Evolutionary conservation across 2,797 vertebrate genomes (phyloP), one percentile per base, ranked within the genome.

Genomic region (Enteromius paludinosus): DNA sequence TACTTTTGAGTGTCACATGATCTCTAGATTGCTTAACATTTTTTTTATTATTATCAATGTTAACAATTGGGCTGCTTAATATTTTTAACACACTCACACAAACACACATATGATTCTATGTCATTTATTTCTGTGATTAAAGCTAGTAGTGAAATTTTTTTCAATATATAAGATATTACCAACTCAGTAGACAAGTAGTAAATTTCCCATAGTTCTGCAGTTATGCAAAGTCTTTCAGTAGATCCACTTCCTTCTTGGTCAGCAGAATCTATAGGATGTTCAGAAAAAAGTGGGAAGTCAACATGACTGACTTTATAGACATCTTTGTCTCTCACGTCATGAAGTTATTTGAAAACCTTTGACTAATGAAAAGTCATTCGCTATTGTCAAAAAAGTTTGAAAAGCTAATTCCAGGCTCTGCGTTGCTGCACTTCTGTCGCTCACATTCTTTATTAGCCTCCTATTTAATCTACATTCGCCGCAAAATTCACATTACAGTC

Each of bases 401-500:
- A 25, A 85, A 85, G 59, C 56, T 47, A 33, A 73, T 73, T 61
- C 43, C 17, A 72, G 20, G 38, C 15, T 76, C 25, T 35, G 64
- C 61, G 12, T 56, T 75, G 33, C 61, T 56, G 41, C 52, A 66
- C 15, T 38, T 38, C 70, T 69, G 38, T 59, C 47, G n/a, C 75
- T 61, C 20, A 56, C 74, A 65, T 59, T 66, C 66, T 73, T 65
- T 56, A 59, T 65, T 23, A 59, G 56, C 74, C 14, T 77, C 38
- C 65, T 18, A 81, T 81, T 85, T 77, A 49, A 78, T 77, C 65
- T 66, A 45, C 68, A 15, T 82, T 59, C 3, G 4, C 14, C 12
- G 1, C 49, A 78, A 72, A 82, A 77, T 76, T 61, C 45, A 49
- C 74, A 71, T 85, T 81, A 78, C n/a, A 4, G 47, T 77, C 64